Base-by-base conservation (phyloP, 1,140 invertebrate genomes). In the Diorhabda elongata region DNA sequence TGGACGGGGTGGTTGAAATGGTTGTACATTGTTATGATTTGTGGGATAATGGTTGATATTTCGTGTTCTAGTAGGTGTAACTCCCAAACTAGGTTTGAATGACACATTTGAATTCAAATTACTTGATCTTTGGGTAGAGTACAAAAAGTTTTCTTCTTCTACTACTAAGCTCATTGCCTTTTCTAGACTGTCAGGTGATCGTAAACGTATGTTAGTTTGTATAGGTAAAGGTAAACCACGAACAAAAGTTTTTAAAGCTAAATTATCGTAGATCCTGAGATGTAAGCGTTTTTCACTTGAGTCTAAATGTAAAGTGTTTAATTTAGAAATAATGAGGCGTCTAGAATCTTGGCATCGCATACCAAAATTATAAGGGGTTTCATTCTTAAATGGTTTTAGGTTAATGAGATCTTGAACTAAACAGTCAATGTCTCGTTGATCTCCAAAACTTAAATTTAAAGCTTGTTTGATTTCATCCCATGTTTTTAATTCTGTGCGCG, bases 391-490 rank as follows among this genome's bases (percentile, higher is more conserved):
- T 5, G 71, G 67, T 69, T 62, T 64, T 58, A 74, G 62, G 44
- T 64, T 62, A 52, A 75, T 64, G 11, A 74, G 56, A 63, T 75
- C 73, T 66, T 74, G 69, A 47, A 70, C 63, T 58, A 75, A 57
- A 65, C 74, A 75, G 67, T 74, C 71, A 56, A 71, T 43, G 41
- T 69, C 70, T 61, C 72, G 60, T 69, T 75, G 74, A 68, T 74
- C 68, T 9, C 68, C 43, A 60, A 74, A 72, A 62, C 57, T 74
- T n/a, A 70, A 42, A 47, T 57, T 64, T 47, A 75, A 43, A 2
- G 56, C 63, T n/a, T 67, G 26, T 69, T 74, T 74, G 43, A 74
- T 70, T 9, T 42, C 4, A 8, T n/a, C 26, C 71, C 74, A 75
- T 11, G 26, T 64, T 58, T 69, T 71, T 70, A 75, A 69, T 68